Percentiles rank a stretch among this genome's conserved stretches.
Evolutionary conservation across 2,888 invertebrate genomes (phyloP).

Genomic region (Pristionchus arcanus): DNA sequence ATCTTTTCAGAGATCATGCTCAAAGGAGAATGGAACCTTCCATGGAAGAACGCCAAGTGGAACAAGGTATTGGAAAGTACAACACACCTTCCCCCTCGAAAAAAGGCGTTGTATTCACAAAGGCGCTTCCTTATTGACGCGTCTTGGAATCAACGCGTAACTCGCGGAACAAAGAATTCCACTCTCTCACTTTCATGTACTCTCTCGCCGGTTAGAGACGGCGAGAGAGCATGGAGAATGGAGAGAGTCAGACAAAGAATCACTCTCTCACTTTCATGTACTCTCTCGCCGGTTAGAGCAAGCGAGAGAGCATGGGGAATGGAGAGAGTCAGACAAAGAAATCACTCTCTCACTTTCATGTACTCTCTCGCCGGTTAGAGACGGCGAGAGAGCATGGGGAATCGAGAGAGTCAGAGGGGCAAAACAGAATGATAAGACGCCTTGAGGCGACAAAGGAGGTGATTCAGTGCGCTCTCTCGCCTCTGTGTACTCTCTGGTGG

Average conservation of each 20-base stretch:
- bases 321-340: slow-evolving; percentile 1
- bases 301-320: not conserved
- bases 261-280: not conserved
- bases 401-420: not conserved
- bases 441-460: slow-evolving; percentile 5
- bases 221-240: not conserved
- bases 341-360: not conserved
- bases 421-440: not conserved
- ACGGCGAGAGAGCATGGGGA: not conserved
- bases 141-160: not conserved
- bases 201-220: not conserved
- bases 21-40: too few relatives aligned
- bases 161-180: slow-evolving; percentile 6
- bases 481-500: not conserved
- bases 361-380: not conserved
- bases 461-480: not conserved
- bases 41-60: too few relatives aligned
- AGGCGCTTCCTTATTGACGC: slow-evolving; percentile 26
- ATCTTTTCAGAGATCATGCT: too few relatives aligned
- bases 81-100: not conserved
- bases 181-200: not conserved
- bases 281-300: not conserved
- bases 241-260: slow-evolving; percentile 5
- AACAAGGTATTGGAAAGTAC: too few relatives aligned
- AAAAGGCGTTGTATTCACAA: not conserved